Conservation (phyloP, 2,113 vertebrate genomes). For the Xiphophorus couchianus region DNA sequence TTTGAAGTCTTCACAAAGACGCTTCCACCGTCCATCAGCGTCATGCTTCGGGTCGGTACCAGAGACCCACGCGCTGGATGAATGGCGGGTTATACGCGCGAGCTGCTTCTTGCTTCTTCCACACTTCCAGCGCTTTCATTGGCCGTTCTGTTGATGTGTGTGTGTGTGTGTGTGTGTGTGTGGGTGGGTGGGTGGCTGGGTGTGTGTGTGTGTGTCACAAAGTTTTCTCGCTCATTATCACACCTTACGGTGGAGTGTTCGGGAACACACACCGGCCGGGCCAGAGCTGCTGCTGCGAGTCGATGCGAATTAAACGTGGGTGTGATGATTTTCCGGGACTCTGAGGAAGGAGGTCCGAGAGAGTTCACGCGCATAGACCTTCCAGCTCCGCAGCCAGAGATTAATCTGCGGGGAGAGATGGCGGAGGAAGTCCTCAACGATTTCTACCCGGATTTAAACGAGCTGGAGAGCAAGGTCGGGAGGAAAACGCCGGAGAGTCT, state of each 20-base stretch:
- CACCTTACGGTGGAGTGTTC: conserved; percentile 36
- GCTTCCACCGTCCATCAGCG: conserved; percentile 56
- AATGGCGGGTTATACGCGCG: conserved; percentile 19
- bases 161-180: too few relatives aligned
- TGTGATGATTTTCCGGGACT: not conserved
- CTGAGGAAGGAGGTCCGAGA: conserved; percentile 1
- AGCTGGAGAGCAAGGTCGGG: conserved; percentile 86
- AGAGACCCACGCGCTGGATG: conserved; percentile 26
- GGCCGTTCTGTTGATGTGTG: conserved; percentile 6
- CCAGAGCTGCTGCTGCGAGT: not conserved
- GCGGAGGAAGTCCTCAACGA: conserved; percentile 69
- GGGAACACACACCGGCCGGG: conserved; percentile 17
- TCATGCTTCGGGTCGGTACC: conserved; percentile 32
- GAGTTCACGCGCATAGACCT: conserved; percentile 24
- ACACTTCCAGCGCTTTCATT: conserved; percentile 51
- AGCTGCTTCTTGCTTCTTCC: not conserved
- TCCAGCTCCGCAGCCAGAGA: conserved; percentile 1
- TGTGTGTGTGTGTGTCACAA: not conserved
- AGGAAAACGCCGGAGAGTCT: conserved; percentile 84
- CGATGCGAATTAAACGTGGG: too few relatives aligned
- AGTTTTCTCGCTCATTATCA: not conserved
- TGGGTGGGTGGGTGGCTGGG: too few relatives aligned
- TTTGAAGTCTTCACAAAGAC: conserved; percentile 44
- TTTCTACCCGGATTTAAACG: conserved; percentile 78
- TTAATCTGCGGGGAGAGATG: conserved; percentile 33